These are phyloP conservation scores for Melipona beecheii DNA, from an alignment of 2,888 invertebrate species.

Conservation along the genomic window DNA sequence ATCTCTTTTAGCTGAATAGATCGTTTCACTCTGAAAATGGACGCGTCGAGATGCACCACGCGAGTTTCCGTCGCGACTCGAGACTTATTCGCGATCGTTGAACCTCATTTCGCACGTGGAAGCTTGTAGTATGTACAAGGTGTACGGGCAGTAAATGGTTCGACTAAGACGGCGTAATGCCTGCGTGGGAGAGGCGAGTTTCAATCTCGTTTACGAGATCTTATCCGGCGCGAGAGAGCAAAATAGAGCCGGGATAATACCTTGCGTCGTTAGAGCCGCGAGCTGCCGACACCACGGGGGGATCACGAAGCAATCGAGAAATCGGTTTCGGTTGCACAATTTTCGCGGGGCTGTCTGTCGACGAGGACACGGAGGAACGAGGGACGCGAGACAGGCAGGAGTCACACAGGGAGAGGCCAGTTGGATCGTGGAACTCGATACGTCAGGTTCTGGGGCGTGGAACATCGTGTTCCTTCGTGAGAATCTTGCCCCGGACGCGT, in stretches of 20 bases:
- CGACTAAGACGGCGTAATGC: slow-evolving; percentile 54
- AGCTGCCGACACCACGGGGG: slow-evolving; percentile 45
- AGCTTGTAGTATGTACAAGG: slow-evolving; percentile 52
- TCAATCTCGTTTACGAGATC: slow-evolving; percentile 72
- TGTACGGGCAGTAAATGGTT: slow-evolving; percentile 57
- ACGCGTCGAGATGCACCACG: slow-evolving; percentile 14
- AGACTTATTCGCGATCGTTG: slow-evolving; percentile 50
- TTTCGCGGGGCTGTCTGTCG: slow-evolving; percentile 65
- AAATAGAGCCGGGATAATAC: slow-evolving; percentile 58
- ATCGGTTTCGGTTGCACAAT: slow-evolving; percentile 70
- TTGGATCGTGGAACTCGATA: slow-evolving; percentile 70
- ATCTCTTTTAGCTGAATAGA: too few relatives aligned
- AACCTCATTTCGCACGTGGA: slow-evolving; percentile 48
- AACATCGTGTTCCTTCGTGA: slow-evolving; percentile 66
- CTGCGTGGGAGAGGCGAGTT: slow-evolving; percentile 71
- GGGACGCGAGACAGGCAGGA: slow-evolving; percentile 9
- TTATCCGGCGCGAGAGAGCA: slow-evolving; percentile 57
- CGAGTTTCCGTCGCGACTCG: not conserved
- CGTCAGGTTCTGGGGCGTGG: slow-evolving; percentile 70
- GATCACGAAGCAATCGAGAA: slow-evolving; percentile 60
- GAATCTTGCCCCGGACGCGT: slow-evolving; percentile 67
- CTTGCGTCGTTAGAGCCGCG: slow-evolving; percentile 46
- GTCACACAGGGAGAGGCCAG: slow-evolving; percentile 41
- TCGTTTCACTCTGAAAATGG: not conserved
- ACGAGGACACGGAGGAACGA: slow-evolving; percentile 25